phyloP scores from a whole-genome alignment of 2,113 vertebrate genomes.

The Gymnarchus niloticus region DNA sequence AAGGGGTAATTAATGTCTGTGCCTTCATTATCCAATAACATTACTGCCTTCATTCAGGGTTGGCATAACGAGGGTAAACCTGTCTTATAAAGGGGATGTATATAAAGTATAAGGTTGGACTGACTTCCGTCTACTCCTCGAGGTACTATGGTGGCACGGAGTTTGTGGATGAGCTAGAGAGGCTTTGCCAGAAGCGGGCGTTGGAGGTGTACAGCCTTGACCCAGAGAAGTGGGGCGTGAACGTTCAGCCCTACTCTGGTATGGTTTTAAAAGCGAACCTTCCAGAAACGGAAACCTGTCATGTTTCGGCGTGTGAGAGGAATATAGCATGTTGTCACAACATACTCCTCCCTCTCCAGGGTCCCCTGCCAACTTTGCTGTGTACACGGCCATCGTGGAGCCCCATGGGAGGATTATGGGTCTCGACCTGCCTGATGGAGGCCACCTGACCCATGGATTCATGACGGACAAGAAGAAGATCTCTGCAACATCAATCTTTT shows the following conservation, averaged over 20 bases:
- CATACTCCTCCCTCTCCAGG: conserved; percentile 54
- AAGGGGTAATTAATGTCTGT: not conserved
- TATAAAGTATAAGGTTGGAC: not conserved
- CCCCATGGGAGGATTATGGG: conserved; percentile 97
- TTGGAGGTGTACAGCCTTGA: conserved; percentile 76
- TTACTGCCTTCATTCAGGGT: not conserved
- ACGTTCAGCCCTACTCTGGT: conserved; percentile 97
- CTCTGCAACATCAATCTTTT: conserved; percentile 93
- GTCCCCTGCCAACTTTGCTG: conserved; percentile 88
- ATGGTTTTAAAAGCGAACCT: conserved; percentile 11
- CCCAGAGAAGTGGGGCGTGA: conserved; percentile 84
- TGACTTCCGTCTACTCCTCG: not conserved
- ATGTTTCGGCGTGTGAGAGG: not conserved
- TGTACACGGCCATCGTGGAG: conserved; percentile 89
- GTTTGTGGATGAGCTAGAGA: conserved; percentile 85
- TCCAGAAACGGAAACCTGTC: not conserved
- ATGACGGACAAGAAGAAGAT: conserved; percentile 98
- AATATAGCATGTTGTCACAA: not conserved
- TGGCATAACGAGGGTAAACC: not conserved
- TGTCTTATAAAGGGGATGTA: not conserved
- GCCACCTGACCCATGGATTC: conserved; percentile 93
- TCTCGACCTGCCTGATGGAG: conserved; percentile 89
- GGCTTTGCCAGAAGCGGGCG: conserved; percentile 87
- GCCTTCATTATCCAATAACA: not conserved
- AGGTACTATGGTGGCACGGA: conserved; percentile 93